Evolutionary conservation across 2,888 invertebrate species (phyloP).

Genomic region (Callimorpha dominula): DNA sequence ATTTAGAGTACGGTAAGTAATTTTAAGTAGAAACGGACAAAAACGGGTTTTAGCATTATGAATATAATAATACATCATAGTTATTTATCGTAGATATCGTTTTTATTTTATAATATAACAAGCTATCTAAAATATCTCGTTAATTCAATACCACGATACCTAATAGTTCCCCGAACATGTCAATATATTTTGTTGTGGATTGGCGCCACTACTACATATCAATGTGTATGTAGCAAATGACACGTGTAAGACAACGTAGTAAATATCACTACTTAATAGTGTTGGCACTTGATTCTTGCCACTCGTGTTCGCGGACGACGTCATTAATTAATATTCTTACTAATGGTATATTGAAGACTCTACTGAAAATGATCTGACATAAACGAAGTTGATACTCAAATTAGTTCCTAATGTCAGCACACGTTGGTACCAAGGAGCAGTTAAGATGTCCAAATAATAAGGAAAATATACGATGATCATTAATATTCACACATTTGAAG

Average conservation of each 20-base stretch:
- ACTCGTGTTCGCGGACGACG: slow-evolving; percentile 25
- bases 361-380: background rate
- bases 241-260: background rate
- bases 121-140: background rate
- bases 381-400: background rate
- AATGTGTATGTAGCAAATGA: background rate
- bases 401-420: background rate
- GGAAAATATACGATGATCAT: no score
- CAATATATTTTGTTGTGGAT: slow-evolving; percentile 24
- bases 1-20: no score
- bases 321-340: slow-evolving; percentile 44
- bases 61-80: no score
- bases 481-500: no score
- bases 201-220: slow-evolving; percentile 28
- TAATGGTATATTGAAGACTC: slow-evolving; percentile 31
- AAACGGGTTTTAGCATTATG: no score
- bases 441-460: no score
- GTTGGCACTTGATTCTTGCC: slow-evolving; percentile 19
- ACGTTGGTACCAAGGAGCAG: background rate
- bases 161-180: slow-evolving; percentile 12
- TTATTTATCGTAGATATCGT: background rate
- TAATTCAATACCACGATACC: background rate
- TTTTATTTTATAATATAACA: background rate
- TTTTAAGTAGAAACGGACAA: no score
- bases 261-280: background rate